Percentiles rank a stretch among this genome's conserved stretches.
phyloP scores from a whole-genome alignment of 2,113 vertebrate genomes.

The Pagrus major region DNA sequence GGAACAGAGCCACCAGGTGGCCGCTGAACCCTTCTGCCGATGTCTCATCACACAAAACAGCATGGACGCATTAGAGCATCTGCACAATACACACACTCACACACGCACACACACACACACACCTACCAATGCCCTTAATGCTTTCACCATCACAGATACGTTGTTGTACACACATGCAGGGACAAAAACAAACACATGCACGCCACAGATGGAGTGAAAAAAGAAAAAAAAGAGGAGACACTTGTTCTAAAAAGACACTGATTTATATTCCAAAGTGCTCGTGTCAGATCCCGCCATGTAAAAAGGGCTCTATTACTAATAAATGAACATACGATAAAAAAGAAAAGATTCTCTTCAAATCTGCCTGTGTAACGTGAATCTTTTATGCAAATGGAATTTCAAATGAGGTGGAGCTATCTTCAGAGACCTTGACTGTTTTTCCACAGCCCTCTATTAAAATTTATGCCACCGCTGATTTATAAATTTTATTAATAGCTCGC shows the following conservation, averaged over 20 bases:
- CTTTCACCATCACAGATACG: not conserved
- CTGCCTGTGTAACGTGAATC: conserved; percentile 84
- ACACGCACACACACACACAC: conserved; percentile 5
- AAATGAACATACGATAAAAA: conserved; percentile 83
- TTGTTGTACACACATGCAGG: not conserved
- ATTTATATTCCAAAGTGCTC: conserved; percentile 83
- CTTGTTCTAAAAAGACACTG: conserved; percentile 79
- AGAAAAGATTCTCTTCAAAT: conserved; percentile 81
- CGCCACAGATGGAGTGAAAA: conserved; percentile 21
- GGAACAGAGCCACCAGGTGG: conserved; percentile 63
- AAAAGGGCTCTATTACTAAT: conserved; percentile 85
- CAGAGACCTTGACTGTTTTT: conserved; percentile 84
- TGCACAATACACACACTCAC: not conserved
- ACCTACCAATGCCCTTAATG: not conserved
- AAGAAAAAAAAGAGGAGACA: conserved; percentile 33
- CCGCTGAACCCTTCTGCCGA: conserved; percentile 41
- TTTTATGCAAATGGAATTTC: conserved; percentile 92
- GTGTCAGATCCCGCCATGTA: conserved; percentile 74
- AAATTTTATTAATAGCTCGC: conserved; percentile 86
- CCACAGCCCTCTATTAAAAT: conserved; percentile 88
- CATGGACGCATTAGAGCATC: not conserved
- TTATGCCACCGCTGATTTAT: conserved; percentile 87
- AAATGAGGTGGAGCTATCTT: conserved; percentile 86
- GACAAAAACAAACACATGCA: conserved; percentile 36
- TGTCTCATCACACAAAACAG: conserved; percentile 43